Conservation (phyloP, 2,888 invertebrate species). For the Tipula unca region DNA sequence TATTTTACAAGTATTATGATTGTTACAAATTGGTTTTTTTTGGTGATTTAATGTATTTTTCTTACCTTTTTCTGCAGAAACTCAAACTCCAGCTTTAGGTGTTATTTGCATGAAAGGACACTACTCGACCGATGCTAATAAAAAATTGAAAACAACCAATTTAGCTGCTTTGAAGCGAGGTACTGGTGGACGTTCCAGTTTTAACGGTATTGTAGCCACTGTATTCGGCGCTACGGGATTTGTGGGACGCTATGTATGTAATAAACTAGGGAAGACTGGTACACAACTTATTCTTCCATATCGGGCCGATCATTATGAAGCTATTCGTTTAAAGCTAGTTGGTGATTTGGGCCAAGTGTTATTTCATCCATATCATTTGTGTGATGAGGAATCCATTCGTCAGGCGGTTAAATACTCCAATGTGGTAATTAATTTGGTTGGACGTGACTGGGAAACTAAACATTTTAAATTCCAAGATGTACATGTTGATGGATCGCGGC, state of each 20-base stretch:
- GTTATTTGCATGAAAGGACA: slow-evolving; percentile 34
- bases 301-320: slow-evolving; percentile 75
- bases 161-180: slow-evolving; percentile 66
- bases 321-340: slow-evolving; percentile 65
- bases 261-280: slow-evolving; percentile 80
- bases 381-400: slow-evolving; percentile 77
- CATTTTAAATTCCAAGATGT: slow-evolving; percentile 83
- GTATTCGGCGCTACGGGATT: slow-evolving; percentile 91
- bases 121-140: slow-evolving; percentile 35
- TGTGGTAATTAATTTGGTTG: slow-evolving; percentile 92
- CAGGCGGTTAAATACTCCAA: slow-evolving; percentile 89
- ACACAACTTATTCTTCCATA: slow-evolving; percentile 88
- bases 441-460: slow-evolving; percentile 85
- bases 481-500: slow-evolving; percentile 74
- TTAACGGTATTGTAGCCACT: slow-evolving; percentile 97
- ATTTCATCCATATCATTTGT: slow-evolving; percentile 75
- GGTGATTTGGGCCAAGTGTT: slow-evolving; percentile 95
- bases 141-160: slow-evolving; percentile 46
- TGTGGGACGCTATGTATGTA: slow-evolving; percentile 79
- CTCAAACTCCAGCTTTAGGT: slow-evolving; percentile 35
- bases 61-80: slow-evolving; percentile 27
- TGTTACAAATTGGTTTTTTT: slow-evolving; percentile 44
- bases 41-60: neutral
- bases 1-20: slow-evolving; percentile 46
- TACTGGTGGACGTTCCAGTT: slow-evolving; percentile 89